Percentiles rank a stretch among this genome's conserved stretches.
phyloP scores from a whole-genome alignment of 2,797 vertebrate species.

The Tapera naevia region DNA sequence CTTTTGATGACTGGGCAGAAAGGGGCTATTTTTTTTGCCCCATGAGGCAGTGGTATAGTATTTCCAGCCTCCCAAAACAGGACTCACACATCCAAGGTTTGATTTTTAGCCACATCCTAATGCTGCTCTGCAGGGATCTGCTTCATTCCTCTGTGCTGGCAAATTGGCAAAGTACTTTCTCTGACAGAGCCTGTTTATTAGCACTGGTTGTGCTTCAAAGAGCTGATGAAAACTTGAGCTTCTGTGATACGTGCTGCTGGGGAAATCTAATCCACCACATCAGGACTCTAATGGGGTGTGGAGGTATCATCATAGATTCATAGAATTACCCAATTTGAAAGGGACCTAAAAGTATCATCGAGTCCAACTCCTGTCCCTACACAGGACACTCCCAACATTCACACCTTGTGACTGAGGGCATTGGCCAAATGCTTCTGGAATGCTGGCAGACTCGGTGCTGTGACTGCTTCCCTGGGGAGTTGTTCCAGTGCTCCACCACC shows the following conservation, averaged over 20 bases:
- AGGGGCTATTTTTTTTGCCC: neutral
- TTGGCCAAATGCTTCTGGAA: too few species aligned
- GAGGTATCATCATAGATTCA: too few species aligned
- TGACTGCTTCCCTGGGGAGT: too few species aligned
- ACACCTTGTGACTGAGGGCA: too few species aligned
- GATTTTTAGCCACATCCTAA: neutral
- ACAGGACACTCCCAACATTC: too few species aligned
- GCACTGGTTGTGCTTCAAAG: neutral
- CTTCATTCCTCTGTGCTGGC: fast-evolving
- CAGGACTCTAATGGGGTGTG: neutral
- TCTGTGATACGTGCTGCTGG: neutral
- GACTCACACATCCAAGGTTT: neutral
- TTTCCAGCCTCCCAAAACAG: neutral
- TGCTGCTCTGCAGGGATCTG: neutral
- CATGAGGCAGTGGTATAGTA: neutral
- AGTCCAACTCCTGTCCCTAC: too few species aligned
- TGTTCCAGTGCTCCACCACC: too few species aligned
- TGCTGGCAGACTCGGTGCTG: too few species aligned
- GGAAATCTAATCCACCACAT: neutral
- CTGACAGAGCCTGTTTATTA: neutral
- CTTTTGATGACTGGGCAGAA: neutral
- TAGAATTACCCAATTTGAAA: too few species aligned
- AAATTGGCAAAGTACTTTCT: neutral
- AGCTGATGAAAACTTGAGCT: neutral
- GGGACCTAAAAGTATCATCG: too few species aligned